Evolutionary conservation across 2,113 vertebrate species (phyloP).

Genomic region (Plecotus auritus): DNA sequence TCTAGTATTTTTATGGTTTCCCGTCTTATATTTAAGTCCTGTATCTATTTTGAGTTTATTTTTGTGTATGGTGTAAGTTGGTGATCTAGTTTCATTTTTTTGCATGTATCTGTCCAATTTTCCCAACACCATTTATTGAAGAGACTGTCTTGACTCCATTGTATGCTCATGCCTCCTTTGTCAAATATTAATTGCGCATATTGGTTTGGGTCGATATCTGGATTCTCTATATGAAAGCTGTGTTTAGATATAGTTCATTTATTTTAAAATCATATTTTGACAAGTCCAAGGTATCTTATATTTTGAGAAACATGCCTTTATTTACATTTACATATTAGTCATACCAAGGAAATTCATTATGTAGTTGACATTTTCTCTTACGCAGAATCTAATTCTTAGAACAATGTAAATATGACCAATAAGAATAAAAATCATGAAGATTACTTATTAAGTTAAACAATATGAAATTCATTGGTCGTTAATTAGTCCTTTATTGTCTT

Average conservation of each 20-base stretch:
- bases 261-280: background rate
- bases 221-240: too few species aligned
- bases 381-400: background rate
- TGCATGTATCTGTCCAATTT: too few species aligned
- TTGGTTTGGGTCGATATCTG: too few species aligned
- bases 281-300: background rate
- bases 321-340: background rate
- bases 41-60: too few species aligned
- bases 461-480: background rate
- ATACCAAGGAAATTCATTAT: background rate
- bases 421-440: background rate
- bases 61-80: too few species aligned
- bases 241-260: background rate
- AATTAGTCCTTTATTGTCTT: background rate
- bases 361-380: background rate
- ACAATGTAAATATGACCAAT: background rate
- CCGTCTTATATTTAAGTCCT: too few species aligned
- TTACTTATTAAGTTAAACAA: background rate
- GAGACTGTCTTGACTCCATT: too few species aligned
- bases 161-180: too few species aligned
- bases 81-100: too few species aligned
- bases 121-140: too few species aligned
- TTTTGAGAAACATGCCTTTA: background rate
- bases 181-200: too few species aligned
- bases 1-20: too few species aligned